Evolutionary conservation across 2,797 vertebrate species (phyloP), one percentile per base, ranked within the genome.

Genomic region (Phalloptychus januarius): DNA sequence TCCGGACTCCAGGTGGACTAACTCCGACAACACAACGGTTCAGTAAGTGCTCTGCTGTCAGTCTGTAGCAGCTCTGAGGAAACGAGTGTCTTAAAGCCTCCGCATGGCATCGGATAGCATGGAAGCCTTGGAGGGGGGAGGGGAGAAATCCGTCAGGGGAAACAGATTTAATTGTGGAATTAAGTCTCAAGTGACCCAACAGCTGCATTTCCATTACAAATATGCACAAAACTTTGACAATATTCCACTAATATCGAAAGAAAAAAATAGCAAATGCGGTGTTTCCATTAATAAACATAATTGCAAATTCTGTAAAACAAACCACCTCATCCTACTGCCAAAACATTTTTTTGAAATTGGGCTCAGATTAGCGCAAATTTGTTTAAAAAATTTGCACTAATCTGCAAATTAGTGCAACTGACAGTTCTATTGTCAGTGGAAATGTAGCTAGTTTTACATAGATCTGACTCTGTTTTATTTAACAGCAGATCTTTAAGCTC

Each of bases 1-100:
- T 86, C 75, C 78, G 46, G 79, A 75, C 84, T 86, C 31, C 89
- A 94, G 94, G 92, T 94, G 94, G 94, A 91, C 90, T 94, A 94
- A 94, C 88, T 77, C 90, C 75, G 89, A 92, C 90, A 87, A 73
- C 90, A 79, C 83, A 25, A 13, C 79, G 31, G 87, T 88, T 90
- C 93, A 93, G 93, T 94, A 94, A 94, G 94, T 94, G 78, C 82
- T 91, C 52, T 75, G 78, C 52, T 75, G 78, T 82, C 75, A 80
- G 84, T 46, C 5, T 46, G 71, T 42, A 65, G 38, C 25, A 25
- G 36, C 44, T 42, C 18, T 20, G 15, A 50, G 36, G 52, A 74
- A 45, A 23, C 15, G 2, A 74, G 50, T 38, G 8, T 23, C 4
- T 69, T n/a, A 48, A 45, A n/a, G 88, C 77, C 74, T 82, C 78